Evolutionary conservation across 2,888 invertebrate species (phyloP), one percentile per base, ranked within the genome.

Genomic region (Protophormia terraenovae): DNA sequence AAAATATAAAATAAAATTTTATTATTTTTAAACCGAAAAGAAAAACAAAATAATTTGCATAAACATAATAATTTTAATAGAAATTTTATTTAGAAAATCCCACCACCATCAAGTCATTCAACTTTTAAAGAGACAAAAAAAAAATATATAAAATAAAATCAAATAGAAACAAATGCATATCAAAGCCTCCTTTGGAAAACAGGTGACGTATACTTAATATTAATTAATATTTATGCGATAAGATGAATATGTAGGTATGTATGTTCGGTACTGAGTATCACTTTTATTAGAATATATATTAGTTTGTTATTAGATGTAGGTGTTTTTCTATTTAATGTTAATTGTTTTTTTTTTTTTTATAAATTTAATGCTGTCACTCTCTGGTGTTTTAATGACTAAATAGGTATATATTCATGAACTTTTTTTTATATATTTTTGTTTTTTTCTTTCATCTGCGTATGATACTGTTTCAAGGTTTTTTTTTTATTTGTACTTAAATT

Each of bases 381-480:
- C 22, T 22, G 19, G 22, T 24, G 24, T 53, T 53, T 14, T 24
- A 27, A 10, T 19, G 60, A 41, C n/a, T n/a, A n/a, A n/a, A n/a
- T n/a, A n/a, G n/a, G n/a, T n/a, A n/a, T n/a, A 4, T n/a, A 41
- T 35, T 38, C 64, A 41, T 38, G 38, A 62, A 62, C 22, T 64
- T 45, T 45, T 66, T 45, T 1, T 45, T 45, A 16, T 14, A 6
- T 32, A 32, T 41, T 41, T 41, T 41, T 41, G 19, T 41, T 38
- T 64, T 22, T 45, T 66, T 66, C 8, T 19, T 47, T 19, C 4
- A 6, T 32, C 32, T 45, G 29, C 45, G 64, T 64, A 24, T 64
- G 24, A 64, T 45, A 27, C 38, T 14, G 6, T 41, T 64, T 64
- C 38, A 64, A 64, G 64, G 64, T 41, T 41, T 41, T 64, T 41